These are phyloP conservation scores for Centruroides sculpturatus DNA, from an alignment of 1,140 invertebrate species.

Conservation along the genomic window DNA sequence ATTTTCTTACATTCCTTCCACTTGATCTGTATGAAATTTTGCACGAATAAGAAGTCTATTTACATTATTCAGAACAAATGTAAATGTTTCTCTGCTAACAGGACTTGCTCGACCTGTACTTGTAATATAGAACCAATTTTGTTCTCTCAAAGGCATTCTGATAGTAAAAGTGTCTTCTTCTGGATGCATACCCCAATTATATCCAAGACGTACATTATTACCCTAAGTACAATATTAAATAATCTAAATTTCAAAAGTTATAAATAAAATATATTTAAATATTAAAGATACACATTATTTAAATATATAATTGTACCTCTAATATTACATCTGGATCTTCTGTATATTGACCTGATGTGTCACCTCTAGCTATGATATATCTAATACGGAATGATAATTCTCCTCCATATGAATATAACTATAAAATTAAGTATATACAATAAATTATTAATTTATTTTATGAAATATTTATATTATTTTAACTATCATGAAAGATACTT, in stretches of 20 bases:
- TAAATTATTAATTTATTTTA: no score
- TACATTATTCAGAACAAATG: constrained; percentile 65
- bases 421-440: constrained; percentile 4
- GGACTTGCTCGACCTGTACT: constrained; percentile 31
- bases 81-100: constrained; percentile 59
- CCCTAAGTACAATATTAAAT: background rate
- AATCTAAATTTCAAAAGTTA: background rate
- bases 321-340: constrained; percentile 70
- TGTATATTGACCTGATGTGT: constrained; percentile 71
- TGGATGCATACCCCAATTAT: constrained; percentile 29
- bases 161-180: constrained; percentile 41
- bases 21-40: constrained; percentile 86
- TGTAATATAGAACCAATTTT: constrained; percentile 53
- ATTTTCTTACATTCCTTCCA: constrained; percentile 52
- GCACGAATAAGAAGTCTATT: constrained; percentile 69
- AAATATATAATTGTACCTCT: constrained; percentile 39
- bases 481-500: no score
- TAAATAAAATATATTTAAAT: background rate
- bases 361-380: constrained; percentile 74
- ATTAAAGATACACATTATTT: background rate
- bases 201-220: constrained; percentile 38
- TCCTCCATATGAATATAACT: constrained; percentile 65
- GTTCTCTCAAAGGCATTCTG: constrained; percentile 47
- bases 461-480: no score
- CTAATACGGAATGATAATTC: constrained; percentile 52